Evolutionary conservation across 2,888 invertebrate species (phyloP).

Genomic region (Lypha dubia): DNA sequence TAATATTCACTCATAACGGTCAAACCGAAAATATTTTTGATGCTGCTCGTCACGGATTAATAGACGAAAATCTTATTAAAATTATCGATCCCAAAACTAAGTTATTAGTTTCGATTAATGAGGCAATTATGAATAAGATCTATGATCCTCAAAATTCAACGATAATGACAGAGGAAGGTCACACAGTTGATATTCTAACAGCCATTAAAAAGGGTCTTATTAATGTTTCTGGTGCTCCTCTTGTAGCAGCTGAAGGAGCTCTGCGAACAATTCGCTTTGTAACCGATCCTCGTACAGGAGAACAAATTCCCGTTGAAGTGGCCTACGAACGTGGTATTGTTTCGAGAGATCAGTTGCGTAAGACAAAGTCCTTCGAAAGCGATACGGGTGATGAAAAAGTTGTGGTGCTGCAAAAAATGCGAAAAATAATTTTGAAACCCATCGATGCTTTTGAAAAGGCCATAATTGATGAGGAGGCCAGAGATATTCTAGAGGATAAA

Average conservation of each 20-base stretch:
- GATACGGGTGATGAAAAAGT: slow-evolving; percentile 88
- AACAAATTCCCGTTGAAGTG: slow-evolving; percentile 91
- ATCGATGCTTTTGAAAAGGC: slow-evolving; percentile 91
- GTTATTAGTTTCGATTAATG: slow-evolving; percentile 87
- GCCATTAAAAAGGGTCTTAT: slow-evolving; percentile 91
- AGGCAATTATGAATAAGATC: slow-evolving; percentile 90
- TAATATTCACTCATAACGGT: slow-evolving; percentile 89
- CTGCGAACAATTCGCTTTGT: slow-evolving; percentile 88
- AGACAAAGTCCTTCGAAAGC: slow-evolving; percentile 78
- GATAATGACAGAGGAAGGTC: slow-evolving; percentile 87
- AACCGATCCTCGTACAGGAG: slow-evolving; percentile 91
- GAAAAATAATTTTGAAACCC: slow-evolving; percentile 89
- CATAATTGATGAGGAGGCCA: slow-evolving; percentile 90
- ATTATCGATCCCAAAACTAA: slow-evolving; percentile 89
- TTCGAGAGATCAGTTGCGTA: slow-evolving; percentile 80
- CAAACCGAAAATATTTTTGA: slow-evolving; percentile 88
- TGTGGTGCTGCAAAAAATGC: slow-evolving; percentile 90
- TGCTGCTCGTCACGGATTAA: slow-evolving; percentile 90
- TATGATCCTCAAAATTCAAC: slow-evolving; percentile 89
- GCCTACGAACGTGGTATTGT: slow-evolving; percentile 91
- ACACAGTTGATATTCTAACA: slow-evolving; percentile 88
- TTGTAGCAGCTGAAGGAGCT: slow-evolving; percentile 88
- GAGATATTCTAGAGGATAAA: slow-evolving; percentile 87
- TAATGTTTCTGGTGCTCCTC: slow-evolving; percentile 89
- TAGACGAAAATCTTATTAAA: slow-evolving; percentile 88